Conservation (phyloP, 2,797 vertebrate genomes). For the Melanotaenia pygmaea region DNA sequence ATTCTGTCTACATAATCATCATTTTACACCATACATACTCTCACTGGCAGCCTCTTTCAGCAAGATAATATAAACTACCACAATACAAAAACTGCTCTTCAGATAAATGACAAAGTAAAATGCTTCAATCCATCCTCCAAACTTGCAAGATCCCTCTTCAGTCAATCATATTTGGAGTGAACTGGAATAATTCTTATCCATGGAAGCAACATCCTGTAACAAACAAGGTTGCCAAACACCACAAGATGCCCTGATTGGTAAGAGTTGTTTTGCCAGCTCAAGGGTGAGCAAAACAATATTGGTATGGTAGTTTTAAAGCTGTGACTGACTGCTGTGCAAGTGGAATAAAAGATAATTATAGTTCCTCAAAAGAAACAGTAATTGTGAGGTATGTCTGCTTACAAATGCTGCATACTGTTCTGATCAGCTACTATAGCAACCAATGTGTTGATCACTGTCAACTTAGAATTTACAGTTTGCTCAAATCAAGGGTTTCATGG, state of each 20-base stretch:
- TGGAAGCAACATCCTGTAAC: not conserved
- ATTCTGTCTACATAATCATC: no score
- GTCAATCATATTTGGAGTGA: not conserved
- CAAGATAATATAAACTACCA: no score
- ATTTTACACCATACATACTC: no score
- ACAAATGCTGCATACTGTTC: slow-evolving; percentile 21
- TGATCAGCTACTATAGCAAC: slow-evolving; percentile 75
- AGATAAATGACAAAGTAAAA: no score
- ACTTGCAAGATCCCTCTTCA: not conserved
- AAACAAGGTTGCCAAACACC: not conserved
- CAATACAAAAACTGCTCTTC: no score
- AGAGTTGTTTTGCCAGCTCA: not conserved
- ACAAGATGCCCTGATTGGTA: not conserved
- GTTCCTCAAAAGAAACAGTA: slow-evolving; percentile 63
- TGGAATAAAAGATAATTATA: slow-evolving; percentile 71
- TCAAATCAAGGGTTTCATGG: slow-evolving; percentile 76
- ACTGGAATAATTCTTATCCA: not conserved
- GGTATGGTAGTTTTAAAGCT: not conserved
- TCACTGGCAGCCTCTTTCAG: no score
- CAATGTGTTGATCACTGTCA: slow-evolving; percentile 77
- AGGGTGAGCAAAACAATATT: not conserved
- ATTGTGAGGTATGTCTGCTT: slow-evolving; percentile 66
- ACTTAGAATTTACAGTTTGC: slow-evolving; percentile 73
- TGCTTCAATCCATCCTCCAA: no score
- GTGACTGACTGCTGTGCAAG: slow-evolving; percentile 21